Base-by-base conservation (phyloP, 2,113 vertebrate genomes). In the Heptranchias perlo region DNA sequence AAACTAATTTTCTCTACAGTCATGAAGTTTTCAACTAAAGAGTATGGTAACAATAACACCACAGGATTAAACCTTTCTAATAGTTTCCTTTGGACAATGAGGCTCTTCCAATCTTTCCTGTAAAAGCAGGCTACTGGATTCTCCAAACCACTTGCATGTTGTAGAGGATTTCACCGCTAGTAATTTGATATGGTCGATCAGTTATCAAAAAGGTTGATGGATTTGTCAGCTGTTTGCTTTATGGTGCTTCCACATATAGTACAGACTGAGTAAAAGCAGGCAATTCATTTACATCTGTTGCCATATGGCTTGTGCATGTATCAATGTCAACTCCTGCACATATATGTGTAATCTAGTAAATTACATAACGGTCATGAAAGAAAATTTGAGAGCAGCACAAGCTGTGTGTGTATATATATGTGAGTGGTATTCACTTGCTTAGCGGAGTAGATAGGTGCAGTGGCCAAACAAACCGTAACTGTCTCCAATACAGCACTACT, bases 51-150 rank as follows among this genome's bases (percentile, higher is more conserved):
- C n/a, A n/a, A n/a, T n/a, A n/a, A n/a, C n/a, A n/a, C n/a, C n/a
- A n/a, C n/a, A n/a, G n/a, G n/a, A 91, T 58, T 91, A 58, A 52
- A 91, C 52, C 23, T 89, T 54, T 89, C 84, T 52, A 89, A 89
- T 89, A 54, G 47, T 31, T 89, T 89, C 52, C 52, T 91, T 91
- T 54, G 31, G 52, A 91, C 52, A 91, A 35, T 28, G 87, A 16
- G 1, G 28, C 54, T 58, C 52, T 18, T 58, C 87, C 14, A 35
- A 91, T 58, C 23, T 14, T 58, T 91, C 28, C 25, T 52, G 0
- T 35, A 91, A 91, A 91, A 58, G 11, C 31, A 91, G 54, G 11
- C 31, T 54, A 5, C 5, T 89, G 10, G 86, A 28, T 91, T 58
- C 52, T 86, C n/a, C 31, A 91, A 91, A 25, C 52, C 28, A 35